Evolutionary conservation across 2,888 invertebrate genomes (phyloP).

Genomic region (Apodemia hepburni): DNA sequence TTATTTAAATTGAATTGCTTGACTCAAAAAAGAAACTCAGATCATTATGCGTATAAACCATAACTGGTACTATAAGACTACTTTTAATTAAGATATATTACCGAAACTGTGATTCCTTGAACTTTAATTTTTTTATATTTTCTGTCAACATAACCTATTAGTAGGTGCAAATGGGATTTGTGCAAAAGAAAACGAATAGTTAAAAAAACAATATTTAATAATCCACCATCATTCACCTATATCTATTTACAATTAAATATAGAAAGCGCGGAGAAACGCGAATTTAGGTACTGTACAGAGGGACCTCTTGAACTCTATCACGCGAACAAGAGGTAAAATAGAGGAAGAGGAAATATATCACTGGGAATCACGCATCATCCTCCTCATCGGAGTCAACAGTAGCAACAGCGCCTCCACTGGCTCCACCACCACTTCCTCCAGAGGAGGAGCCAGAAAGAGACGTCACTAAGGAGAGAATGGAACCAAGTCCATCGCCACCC

Average conservation of each 20-base stretch:
- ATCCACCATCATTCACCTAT: conserved; percentile 67
- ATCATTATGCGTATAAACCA: too few relatives aligned
- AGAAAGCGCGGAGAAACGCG: conserved; percentile 45
- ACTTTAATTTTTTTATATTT: not conserved
- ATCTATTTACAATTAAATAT: conserved; percentile 74
- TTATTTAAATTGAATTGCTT: too few relatives aligned
- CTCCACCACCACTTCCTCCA: conserved; percentile 46
- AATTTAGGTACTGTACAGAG: conserved; percentile 53
- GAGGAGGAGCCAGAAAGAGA: conserved; percentile 71
- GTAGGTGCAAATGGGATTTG: conserved; percentile 22
- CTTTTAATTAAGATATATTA: not conserved
- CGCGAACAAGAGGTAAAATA: conserved; percentile 1
- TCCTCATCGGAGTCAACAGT: conserved; percentile 70
- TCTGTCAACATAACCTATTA: conserved; percentile 13
- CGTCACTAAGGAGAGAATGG: conserved; percentile 68
- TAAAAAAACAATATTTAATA: conserved; percentile 55
- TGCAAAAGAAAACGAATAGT: conserved; percentile 61
- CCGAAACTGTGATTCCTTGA: not conserved
- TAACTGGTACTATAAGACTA: too few relatives aligned
- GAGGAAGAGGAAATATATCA: conserved; percentile 2
- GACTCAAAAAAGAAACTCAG: too few relatives aligned
- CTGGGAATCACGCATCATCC: conserved; percentile 57
- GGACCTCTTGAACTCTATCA: conserved; percentile 27
- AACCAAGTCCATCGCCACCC: conserved; percentile 52
- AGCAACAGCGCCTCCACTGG: conserved; percentile 59